These are phyloP conservation scores for Sciurus niger DNA, from an alignment of 2,113 vertebrate species.

Conservation along the genomic window DNA sequence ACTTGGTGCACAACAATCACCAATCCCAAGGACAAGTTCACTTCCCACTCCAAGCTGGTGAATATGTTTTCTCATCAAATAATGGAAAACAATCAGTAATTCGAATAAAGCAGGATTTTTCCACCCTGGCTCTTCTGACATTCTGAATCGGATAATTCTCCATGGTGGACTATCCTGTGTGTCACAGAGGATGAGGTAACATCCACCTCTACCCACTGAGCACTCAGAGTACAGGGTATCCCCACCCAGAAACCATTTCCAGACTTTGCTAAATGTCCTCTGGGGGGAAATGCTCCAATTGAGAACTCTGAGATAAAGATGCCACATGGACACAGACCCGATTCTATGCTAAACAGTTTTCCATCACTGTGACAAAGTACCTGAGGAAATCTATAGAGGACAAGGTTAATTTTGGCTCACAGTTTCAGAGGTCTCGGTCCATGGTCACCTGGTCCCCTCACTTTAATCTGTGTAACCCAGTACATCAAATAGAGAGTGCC, in stretches of 20 bases:
- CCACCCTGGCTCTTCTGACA: not conserved
- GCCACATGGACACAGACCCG: not conserved
- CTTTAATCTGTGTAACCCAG: not conserved
- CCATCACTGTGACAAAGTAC: not conserved
- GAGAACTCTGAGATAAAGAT: not conserved
- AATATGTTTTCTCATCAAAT: not conserved
- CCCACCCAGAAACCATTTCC: not conserved
- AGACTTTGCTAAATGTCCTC: not conserved
- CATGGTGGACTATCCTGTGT: not conserved
- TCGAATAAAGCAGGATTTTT: not conserved
- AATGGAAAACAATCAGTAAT: not conserved
- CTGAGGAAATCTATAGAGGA: not conserved
- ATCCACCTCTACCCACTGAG: not conserved
- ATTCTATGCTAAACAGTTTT: not conserved
- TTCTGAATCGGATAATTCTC: not conserved
- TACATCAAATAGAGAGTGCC: not conserved
- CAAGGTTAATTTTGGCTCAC: not conserved
- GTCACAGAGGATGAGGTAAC: fast-evolving
- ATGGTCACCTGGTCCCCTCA: not conserved
- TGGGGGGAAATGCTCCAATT: not conserved
- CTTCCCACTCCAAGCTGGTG: not conserved
- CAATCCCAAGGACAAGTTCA: not conserved
- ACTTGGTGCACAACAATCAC: not conserved
- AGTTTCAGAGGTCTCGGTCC: not conserved
- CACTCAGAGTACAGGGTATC: no score